These are phyloP conservation scores for Pterostichus niger DNA, from an alignment of 2,888 invertebrate genomes.

Conservation along the genomic window DNA sequence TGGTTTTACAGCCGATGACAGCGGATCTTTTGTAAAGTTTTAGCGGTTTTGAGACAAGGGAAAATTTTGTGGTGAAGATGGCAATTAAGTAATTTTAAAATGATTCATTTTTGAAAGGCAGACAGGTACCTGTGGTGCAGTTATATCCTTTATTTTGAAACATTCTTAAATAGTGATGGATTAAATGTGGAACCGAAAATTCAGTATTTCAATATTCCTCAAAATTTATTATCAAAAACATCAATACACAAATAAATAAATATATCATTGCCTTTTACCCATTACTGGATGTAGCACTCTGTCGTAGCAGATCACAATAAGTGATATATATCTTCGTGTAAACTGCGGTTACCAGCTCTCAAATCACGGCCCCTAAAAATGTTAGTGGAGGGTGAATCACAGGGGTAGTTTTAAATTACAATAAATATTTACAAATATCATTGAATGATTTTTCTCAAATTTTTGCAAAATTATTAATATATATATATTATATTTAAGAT, in stretches of 20 bases:
- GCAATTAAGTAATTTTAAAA: neutral
- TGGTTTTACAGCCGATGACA: constrained; percentile 19
- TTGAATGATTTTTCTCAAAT: too few relatives aligned
- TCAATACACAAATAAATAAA: too few relatives aligned
- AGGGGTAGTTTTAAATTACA: neutral
- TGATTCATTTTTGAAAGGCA: constrained; percentile 36
- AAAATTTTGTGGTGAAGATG: constrained; percentile 40
- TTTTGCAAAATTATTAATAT: neutral
- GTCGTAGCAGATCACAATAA: too few relatives aligned
- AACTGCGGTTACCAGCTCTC: too few relatives aligned
- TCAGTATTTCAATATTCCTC: neutral
- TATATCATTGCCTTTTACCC: too few relatives aligned
- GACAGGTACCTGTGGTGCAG: constrained; percentile 16
- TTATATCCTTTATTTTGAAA: constrained; percentile 26
- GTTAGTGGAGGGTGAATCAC: too few relatives aligned
- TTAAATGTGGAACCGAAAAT: neutral
- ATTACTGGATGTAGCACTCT: too few relatives aligned
- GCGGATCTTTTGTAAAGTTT: constrained; percentile 4
- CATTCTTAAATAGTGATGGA: neutral
- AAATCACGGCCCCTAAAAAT: too few relatives aligned
- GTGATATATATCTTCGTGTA: too few relatives aligned
- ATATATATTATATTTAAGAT: neutral
- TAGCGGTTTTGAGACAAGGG: constrained; percentile 34
- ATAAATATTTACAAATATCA: neutral
- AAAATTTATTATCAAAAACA: neutral